Evolutionary conservation across 2,797 vertebrate species (phyloP).

Genomic region (Malurus leucopterus): DNA sequence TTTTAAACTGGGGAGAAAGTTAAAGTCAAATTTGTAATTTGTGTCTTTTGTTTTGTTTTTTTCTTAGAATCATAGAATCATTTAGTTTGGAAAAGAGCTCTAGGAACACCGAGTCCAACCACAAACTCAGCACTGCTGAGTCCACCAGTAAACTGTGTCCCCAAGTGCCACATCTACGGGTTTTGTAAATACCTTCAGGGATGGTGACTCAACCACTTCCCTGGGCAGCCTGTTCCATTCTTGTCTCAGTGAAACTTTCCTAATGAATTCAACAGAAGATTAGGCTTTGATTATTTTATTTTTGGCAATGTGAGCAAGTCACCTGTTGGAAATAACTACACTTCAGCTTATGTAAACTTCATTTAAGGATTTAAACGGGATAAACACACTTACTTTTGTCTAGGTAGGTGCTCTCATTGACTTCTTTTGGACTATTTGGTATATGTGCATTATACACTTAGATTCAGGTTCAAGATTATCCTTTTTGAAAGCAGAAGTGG

Average conservation of each 20-base stretch:
- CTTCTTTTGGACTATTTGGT: not conserved
- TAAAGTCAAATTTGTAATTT: not conserved
- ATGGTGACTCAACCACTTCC: not conserved
- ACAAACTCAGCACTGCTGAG: not conserved
- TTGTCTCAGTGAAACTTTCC: not conserved
- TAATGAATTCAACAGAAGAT: conserved; percentile 7
- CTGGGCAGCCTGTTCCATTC: not conserved
- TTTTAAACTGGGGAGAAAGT: not conserved
- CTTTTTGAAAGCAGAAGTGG: not conserved
- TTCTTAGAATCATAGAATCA: not conserved
- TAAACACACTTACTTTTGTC: not conserved
- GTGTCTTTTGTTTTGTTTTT: not conserved
- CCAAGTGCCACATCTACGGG: not conserved
- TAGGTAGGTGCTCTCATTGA: not conserved
- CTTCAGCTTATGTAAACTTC: conserved; percentile 22
- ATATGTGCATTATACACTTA: not conserved
- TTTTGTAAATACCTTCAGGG: not conserved
- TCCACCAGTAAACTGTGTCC: not conserved
- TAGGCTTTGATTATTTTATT: conserved; percentile 26
- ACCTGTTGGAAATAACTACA: conserved; percentile 40
- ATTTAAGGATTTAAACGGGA: conserved; percentile 1
- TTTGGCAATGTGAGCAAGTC: not conserved
- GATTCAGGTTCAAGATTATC: not conserved
- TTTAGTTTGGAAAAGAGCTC: not conserved
- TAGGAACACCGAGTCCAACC: not conserved